Evolutionary conservation across 2,888 invertebrate species (phyloP), one percentile per base, ranked within the genome.

Genomic region (Drosophila colorata): DNA sequence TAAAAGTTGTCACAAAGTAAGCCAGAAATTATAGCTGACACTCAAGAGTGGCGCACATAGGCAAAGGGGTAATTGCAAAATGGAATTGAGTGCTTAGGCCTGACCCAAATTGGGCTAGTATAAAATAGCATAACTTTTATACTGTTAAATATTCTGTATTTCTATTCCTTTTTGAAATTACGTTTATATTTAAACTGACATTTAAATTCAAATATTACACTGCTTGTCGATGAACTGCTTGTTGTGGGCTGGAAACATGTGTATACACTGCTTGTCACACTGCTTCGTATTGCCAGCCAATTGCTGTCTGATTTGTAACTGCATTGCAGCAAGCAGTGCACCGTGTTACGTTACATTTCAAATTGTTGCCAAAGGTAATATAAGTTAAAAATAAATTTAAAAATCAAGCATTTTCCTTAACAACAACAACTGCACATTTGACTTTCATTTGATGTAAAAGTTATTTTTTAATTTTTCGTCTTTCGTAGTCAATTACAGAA

Each of bases 401-500:
- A n/a, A 25, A 5, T 25, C 5, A 6, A 25, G 6, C 5, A 25
- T 6, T 25, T 25, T 4, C 25, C 25, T 1, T 7, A 25, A 4
- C 25, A 25, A 25, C 25, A 25, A 25, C 20, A 25, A 25, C 5
- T 25, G 2, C 13, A 8, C 14, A 38, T 9, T 46, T 13, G 7
- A 2, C 8, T 46, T 33, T 52, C 35, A 48, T 60, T 48, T 61
- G 4, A 58, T 65, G n/a, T 44, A 66, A 58, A 18, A 25, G 53
- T 33, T 4, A 8, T 53, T 33, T 41, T 64, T 65, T 61, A 47
- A 43, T 52, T 69, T 18, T 35, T 44, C 2, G 46, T 58, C 14
- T 25, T 57, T 78, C 60, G 38, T 47, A 55, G 18, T 48, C 55
- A 57, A 49, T 63, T 65, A 65, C 53, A 58, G 57, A 60, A 53